Base-by-base conservation (phyloP, 1,140 invertebrate species). In the Drosophila repletoides region DNA sequence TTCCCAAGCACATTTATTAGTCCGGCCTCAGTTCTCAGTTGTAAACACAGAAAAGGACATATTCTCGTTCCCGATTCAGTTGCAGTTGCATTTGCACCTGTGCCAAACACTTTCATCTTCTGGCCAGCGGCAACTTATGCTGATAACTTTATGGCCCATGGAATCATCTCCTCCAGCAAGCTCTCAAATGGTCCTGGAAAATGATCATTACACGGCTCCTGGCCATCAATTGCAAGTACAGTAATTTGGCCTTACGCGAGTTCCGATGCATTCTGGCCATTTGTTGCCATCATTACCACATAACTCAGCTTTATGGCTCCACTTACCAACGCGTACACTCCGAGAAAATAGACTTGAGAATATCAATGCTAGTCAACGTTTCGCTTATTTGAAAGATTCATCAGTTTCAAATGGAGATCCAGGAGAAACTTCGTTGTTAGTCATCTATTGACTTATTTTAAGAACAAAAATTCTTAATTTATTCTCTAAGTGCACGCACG, bases 201-300 rank as follows among this genome's bases (percentile, higher is more conserved):
- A 5, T 6, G 24, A 10, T 19, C 15, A 24, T 49, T 65, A 34
- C 61, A 65, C 29, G 59, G 49, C 60, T 56, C 4, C 29, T 45
- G 21, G n/a, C 49, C 52, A 79, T 79, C 69, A 70, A 73, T 75
- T 49, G 60, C 71, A 70, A 83, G 79, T 79, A 84, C 77, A 77
- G 77, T 74, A 83, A 83, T 83, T 83, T 83, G 45, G 65, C 66
- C 65, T 63, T 53, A 55, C 49, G 65, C 69, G 29, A 59, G 75
- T 45, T 70, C 3, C 43, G 10, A 40, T 41, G 43, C 58, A 61
- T 67, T 48, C 56, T 61, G 40, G 12, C 38, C 63, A 67, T 71
- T 71, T 66, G 48, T 66, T 63, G 45, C 46, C 60, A 67, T 67
- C 80, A 86, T 86, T 86, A 86, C 80, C 81, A 86, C 80, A 73